A percentile compares a stretch with the other conserved stretches of the same genome.
Evolutionary conservation across 2,888 invertebrate genomes (phyloP).

Genomic region (Thysanoteuthis rhombus): DNA sequence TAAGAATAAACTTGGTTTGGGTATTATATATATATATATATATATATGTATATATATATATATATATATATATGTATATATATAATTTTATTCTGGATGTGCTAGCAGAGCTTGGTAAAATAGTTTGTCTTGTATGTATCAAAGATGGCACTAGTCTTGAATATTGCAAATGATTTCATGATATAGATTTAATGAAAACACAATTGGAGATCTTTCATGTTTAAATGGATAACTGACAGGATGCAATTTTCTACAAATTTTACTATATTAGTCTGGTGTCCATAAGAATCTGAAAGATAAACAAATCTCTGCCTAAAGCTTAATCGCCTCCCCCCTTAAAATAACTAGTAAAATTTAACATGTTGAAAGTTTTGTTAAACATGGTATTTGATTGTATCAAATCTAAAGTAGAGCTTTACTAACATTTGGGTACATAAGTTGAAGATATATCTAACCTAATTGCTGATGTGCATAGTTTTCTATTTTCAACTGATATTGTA

Average conservation of each 20-base stretch:
- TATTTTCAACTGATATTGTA: neutral
- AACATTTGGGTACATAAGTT: neutral
- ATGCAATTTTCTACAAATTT: neutral
- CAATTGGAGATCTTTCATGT: neutral
- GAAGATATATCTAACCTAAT: neutral
- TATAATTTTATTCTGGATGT: too few species aligned
- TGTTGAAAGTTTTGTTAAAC: neutral
- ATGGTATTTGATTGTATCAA: neutral
- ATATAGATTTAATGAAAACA: too few species aligned
- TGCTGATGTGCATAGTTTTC: neutral
- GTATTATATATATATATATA: too few species aligned
- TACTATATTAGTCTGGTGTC: neutral
- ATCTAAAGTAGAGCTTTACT: neutral
- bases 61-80: too few species aligned
- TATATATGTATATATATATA: too few species aligned
- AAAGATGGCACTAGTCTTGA: too few species aligned
- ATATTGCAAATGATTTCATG: too few species aligned
- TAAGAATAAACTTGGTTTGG: too few species aligned
- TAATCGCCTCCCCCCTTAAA: neutral
- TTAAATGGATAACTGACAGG: neutral
- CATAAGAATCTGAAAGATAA: neutral
- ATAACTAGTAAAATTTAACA: neutral
- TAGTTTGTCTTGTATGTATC: too few species aligned
- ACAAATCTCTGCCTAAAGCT: neutral
- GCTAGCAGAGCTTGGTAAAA: too few species aligned